Base-by-base conservation (phyloP, 1,140 invertebrate genomes). In the Drosophila sulfurigaster region DNA sequence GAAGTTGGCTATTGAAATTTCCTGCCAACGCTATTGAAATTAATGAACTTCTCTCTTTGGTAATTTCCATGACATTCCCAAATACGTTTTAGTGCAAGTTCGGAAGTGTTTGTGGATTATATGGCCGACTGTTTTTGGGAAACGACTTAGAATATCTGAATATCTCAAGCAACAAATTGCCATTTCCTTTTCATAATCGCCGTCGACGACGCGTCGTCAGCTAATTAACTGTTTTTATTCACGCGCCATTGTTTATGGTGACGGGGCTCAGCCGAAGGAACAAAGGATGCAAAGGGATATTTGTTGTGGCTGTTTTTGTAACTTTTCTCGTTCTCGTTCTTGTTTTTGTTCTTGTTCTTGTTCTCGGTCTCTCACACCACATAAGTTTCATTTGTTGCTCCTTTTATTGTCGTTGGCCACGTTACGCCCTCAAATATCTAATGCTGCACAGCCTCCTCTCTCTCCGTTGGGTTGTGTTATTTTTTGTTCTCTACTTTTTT, bases 201-300 rank as follows among this genome's bases (percentile, higher is more conserved):
- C 62, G 51, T 46, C 43, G 60, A 46, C 66, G 65, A 67, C 30
- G 30, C 64, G 41, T 60, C 48, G 63, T 32, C 71, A 43, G 70
- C 69, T 87, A 75, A 87, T 81, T 76, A 85, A 87, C 79, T 79
- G 64, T 79, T 45, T 60, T 46, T 65, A 35, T 41, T 64, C 20
- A 35, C 25, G 20, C 65, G 65, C 65, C 65, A 49, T 69, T 69
- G 57, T 69, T 41, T 57, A 52, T 43, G 52, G 51, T 11, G 38
- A 45, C 64, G 63, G 13, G 63, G 13, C 63, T 28, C 13, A 8
- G 11, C 25, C 4, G 11, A n/a, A 13, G 32, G 20, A 28, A 59
- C 56, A 63, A 69, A 57, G 65, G 49, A 62, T 69, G 57, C 41
- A 13, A 54, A 74, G 20, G 8, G 64, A 43, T 51, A 4, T 63